Base-by-base conservation (phyloP, 2,888 invertebrate species). In the Sinelater perroti region DNA sequence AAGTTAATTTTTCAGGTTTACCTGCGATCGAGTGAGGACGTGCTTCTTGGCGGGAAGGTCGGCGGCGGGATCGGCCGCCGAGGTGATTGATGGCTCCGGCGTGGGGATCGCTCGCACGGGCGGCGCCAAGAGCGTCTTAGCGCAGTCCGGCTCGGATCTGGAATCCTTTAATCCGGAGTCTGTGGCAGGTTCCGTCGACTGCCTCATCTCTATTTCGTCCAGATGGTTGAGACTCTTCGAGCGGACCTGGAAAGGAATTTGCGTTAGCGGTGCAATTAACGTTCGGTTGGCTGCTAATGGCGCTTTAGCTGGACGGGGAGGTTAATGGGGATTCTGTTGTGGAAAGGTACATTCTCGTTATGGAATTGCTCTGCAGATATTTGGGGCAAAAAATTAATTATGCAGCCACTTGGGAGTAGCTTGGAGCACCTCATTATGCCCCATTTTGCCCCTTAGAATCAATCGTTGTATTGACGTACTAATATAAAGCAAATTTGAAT, bases 181-280 rank as follows among this genome's bases (percentile, higher is more conserved):
- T 16, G 70, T 58, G 8, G 70, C 56, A 10, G 69, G 57, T 28
- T 71, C 70, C 11, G 67, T 69, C 11, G 76, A 72, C 56, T 77
- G 78, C 47, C 77, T 70, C 77, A 77, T 76, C 72, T 87, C 86
- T 72, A 89, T 78, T 65, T 83, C 83, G 80, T 88, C 88, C 75
- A 89, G 81, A 75, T 88, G 88, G 65, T 87, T 88, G 72, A 89
- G 80, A 75, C 88, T 88, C 75, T 88, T 83, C 62, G 88, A 88
- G 73, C 88, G 87, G 70, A 88, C 83, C 89, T 89, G 80, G 8
- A 80, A 81, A 45, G 60, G 58, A 58, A 28, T 28, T n/a, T n/a
- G n/a, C n/a, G n/a, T n/a, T n/a, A n/a, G n/a, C n/a, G n/a, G n/a
- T n/a, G n/a, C n/a, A n/a, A n/a, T n/a, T n/a, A n/a, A n/a, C n/a